Base-by-base conservation (phyloP, 2,888 invertebrate species). In the Diarsia rubi region DNA sequence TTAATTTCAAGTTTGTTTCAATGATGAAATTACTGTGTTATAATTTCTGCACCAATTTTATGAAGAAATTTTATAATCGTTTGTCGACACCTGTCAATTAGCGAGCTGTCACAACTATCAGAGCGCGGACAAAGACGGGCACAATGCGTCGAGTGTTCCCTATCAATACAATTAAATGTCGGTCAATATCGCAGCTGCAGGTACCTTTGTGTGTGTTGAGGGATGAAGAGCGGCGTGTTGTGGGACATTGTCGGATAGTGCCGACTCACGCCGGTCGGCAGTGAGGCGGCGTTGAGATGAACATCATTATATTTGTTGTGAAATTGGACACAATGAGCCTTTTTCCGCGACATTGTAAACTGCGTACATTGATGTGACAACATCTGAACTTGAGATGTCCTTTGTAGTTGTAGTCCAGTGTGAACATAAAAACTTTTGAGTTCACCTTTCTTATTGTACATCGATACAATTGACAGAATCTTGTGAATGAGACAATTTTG, bases 41-140 rank as follows among this genome's bases (percentile, higher is more conserved):
- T 37, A 44, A 31, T 19, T 37, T 57, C 16, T 24, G 21, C 42
- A 12, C 16, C 42, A 49, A 42, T 73, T 44, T 21, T 49, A 27
- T 52, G 44, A 60, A 54, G 64, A 45, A n/a, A 14, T 57, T 16
- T 84, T 71, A 75, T 80, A 80, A 24, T 70, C 80, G 66, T 69
- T 68, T 75, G 67, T 87, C 78, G 84, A 88, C 92, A 92, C 90
- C 92, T 93, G 94, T 92, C 93, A 91, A 90, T 93, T 91, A 93
- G 84, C 63, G 90, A 85, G 89, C 91, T 92, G 93, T 92, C 92
- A 91, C 87, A 87, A 86, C 83, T 69, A 63, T 72, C 84, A 71
- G 78, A 71, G 76, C 65, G 68, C 75, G 86, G 84, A 90, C 90
- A 90, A 90, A 89, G 88, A 79, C 85, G 80, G 76, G 76, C 79